phyloP scores from a whole-genome alignment of 2,888 invertebrate species.

The Apocheima hispidaria region DNA sequence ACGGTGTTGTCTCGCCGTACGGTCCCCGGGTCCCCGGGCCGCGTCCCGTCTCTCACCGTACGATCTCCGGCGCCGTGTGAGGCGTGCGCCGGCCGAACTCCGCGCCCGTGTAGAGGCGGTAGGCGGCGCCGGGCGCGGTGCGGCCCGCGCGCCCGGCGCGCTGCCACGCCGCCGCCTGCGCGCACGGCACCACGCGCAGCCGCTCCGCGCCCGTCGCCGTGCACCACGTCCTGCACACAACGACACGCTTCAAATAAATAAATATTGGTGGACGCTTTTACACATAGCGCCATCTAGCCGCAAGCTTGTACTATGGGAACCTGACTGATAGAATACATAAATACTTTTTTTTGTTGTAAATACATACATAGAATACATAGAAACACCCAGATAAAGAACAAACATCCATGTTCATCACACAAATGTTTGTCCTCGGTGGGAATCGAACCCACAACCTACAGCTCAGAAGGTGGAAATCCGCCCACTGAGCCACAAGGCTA shows the following conservation, averaged over 20 bases:
- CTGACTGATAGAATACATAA: no score
- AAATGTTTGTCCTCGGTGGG: no score
- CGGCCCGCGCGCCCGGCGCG: slow-evolving; percentile 97
- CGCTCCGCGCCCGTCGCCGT: slow-evolving; percentile 93
- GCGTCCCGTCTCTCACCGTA: slow-evolving; percentile 76
- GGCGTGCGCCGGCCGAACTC: slow-evolving; percentile 90
- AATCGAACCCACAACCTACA: no score
- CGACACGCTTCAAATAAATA: not conserved
- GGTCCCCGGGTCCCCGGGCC: slow-evolving; percentile 95
- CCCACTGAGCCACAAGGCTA: no score
- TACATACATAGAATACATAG: no score
- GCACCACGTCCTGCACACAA: slow-evolving; percentile 88
- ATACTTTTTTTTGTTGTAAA: no score
- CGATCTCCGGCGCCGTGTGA: slow-evolving; percentile 94
- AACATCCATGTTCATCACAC: no score
- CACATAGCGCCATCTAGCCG: no score
- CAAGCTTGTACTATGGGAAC: no score
- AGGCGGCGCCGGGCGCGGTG: slow-evolving; percentile 94
- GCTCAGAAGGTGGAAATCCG: no score
- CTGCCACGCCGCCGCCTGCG: slow-evolving; percentile 97
- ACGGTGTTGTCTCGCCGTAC: slow-evolving; percentile 59
- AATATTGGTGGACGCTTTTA: no score
- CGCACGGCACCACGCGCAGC: slow-evolving; percentile 92
- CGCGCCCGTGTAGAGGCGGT: slow-evolving; percentile 92
- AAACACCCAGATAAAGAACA: no score